Evolutionary conservation across 2,888 invertebrate species (phyloP).

Genomic region (Andrena dorsata): DNA sequence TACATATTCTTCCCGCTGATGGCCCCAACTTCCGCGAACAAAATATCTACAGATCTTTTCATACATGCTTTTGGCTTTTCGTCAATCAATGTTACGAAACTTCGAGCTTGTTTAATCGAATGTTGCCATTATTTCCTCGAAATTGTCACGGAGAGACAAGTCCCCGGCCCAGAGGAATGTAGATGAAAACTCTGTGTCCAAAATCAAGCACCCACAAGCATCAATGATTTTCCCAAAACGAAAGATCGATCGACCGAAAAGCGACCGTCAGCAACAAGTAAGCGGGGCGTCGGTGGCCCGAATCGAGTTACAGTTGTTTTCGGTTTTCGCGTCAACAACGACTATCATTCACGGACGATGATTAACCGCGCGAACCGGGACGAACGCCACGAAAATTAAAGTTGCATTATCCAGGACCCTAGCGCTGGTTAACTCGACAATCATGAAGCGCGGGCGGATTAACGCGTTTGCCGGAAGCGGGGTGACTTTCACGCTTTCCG

Average conservation of each 20-base stretch:
- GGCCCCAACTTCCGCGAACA: not conserved
- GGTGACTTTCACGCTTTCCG: constrained; percentile 37
- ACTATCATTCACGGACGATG: constrained; percentile 60
- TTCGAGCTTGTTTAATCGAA: no score
- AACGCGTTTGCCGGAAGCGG: constrained; percentile 57
- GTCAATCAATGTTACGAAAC: no score
- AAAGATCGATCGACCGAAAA: constrained; percentile 15
- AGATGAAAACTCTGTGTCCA: no score
- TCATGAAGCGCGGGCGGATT: constrained; percentile 65
- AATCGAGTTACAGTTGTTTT: constrained; percentile 65
- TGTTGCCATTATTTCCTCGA: no score
- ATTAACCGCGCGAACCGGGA: constrained; percentile 57
- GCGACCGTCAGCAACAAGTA: constrained; percentile 58
- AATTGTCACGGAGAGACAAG: no score
- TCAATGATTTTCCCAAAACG: constrained; percentile 5
- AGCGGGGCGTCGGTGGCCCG: constrained; percentile 34
- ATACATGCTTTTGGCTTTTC: no score
- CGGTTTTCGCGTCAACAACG: constrained; percentile 61
- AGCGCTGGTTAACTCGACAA: constrained; percentile 69
- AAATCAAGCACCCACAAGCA: no score
- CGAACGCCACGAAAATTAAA: constrained; percentile 63
- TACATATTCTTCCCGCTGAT: not conserved
- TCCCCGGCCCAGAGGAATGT: no score
- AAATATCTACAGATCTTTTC: no score
- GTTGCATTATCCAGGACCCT: constrained; percentile 63